Conservation (phyloP, 2,888 invertebrate species). For the Callyntrura guangdongensis region DNA sequence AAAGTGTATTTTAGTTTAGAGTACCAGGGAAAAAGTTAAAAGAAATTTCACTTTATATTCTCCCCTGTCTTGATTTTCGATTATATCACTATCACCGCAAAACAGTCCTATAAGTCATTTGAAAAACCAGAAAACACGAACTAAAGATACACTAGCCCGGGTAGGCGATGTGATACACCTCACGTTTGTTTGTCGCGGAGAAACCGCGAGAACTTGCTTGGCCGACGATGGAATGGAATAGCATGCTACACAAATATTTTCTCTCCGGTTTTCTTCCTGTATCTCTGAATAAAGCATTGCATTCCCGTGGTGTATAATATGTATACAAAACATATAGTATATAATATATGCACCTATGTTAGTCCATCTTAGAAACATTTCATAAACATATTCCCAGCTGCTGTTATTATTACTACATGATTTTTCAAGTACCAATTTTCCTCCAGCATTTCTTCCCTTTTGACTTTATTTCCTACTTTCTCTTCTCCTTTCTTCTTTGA, state of each 20-base stretch:
- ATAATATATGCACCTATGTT: no score
- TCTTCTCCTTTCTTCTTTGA: neutral
- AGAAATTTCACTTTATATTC: constrained; percentile 46
- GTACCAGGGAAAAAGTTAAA: constrained; percentile 22
- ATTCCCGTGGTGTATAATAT: neutral
- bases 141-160: no score
- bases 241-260: constrained; percentile 66
- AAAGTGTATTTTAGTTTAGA: no score
- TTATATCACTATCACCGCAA: constrained; percentile 49
- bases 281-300: neutral
- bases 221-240: no score
- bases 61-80: constrained; percentile 24
- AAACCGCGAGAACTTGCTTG: no score
- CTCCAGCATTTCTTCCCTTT: constrained; percentile 42
- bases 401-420: constrained; percentile 19
- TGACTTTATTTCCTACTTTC: neutral
- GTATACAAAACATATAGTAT: neutral
- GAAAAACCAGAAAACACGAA: no score
- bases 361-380: no score
- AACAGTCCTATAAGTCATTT: constrained; percentile 68
- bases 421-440: constrained; percentile 43
- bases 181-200: no score
- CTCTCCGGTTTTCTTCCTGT: constrained; percentile 63
- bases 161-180: no score
- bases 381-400: no score